Evolutionary conservation across 2,888 invertebrate genomes (phyloP).

Genomic region (Monopis laevigella): DNA sequence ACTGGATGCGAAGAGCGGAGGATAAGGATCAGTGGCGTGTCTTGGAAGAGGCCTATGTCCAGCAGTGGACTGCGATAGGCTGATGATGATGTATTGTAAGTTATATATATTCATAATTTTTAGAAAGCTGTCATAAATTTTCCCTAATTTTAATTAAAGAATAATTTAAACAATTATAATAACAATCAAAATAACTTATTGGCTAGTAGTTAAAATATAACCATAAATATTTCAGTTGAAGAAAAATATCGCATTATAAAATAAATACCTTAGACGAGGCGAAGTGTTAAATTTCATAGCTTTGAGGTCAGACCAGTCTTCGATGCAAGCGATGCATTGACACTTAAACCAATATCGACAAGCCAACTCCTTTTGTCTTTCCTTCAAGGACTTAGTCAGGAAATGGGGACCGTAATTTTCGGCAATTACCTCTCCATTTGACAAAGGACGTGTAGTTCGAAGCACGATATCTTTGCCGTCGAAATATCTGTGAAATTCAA

Average conservation of each 20-base stretch:
- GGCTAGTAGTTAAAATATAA: too few relatives aligned
- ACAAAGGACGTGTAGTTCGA: conserved; percentile 71
- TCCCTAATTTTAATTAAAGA: too few relatives aligned
- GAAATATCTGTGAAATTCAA: conserved; percentile 71
- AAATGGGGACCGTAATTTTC: conserved; percentile 90
- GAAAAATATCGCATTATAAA: conserved; percentile 48
- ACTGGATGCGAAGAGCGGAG: too few relatives aligned
- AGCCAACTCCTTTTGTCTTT: conserved; percentile 70
- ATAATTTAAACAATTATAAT: too few relatives aligned
- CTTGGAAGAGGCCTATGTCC: too few relatives aligned
- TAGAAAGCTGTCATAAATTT: too few relatives aligned
- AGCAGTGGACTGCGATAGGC: too few relatives aligned
- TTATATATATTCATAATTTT: too few relatives aligned
- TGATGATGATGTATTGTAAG: too few relatives aligned
- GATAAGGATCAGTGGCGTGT: too few relatives aligned
- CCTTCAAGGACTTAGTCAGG: conserved; percentile 52
- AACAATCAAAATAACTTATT: too few relatives aligned
- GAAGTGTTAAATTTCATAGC: conserved; percentile 42
- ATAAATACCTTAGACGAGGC: background rate
- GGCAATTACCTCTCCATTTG: conserved; percentile 73
- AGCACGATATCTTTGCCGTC: conserved; percentile 77
- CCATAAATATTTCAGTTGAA: conserved; percentile 42
- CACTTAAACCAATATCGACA: conserved; percentile 85
- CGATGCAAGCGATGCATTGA: conserved; percentile 74
- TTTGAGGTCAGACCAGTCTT: conserved; percentile 78